phyloP scores from a whole-genome alignment of 2,797 vertebrate species.

The Pogonophryne albipinna region DNA sequence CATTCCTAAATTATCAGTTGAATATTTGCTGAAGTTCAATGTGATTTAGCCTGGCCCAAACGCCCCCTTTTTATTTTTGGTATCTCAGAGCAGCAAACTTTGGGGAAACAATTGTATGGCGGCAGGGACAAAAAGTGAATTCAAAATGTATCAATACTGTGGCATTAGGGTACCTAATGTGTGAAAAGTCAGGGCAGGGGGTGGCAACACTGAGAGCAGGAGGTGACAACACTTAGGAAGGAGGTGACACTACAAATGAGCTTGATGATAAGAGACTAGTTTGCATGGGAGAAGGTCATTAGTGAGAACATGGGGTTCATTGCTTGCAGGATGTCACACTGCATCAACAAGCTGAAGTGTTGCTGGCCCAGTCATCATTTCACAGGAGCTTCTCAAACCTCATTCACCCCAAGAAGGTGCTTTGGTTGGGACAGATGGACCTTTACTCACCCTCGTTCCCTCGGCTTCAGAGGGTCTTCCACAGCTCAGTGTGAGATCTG shows the following conservation, averaged over 20 bases:
- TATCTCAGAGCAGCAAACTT: not conserved
- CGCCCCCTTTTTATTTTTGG: constrained; percentile 6
- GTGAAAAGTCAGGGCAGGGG: constrained; percentile 36
- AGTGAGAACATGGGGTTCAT: constrained; percentile 35
- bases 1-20: constrained; percentile 2
- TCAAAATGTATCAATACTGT: constrained; percentile 18
- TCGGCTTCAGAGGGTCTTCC: constrained; percentile 31
- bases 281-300: constrained; percentile 59
- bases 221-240: constrained; percentile 27
- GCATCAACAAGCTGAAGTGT: constrained; percentile 55
- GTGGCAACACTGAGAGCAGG: not conserved
- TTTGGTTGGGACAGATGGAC: constrained; percentile 67
- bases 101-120: not conserved
- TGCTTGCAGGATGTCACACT: constrained; percentile 64
- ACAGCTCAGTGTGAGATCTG: constrained; percentile 43
- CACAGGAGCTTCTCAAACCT: constrained; percentile 42
- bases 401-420: constrained; percentile 39
- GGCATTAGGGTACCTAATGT: constrained; percentile 44
- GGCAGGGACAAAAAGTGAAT: not conserved
- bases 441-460: constrained; percentile 57
- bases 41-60: not conserved
- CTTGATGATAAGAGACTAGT: constrained; percentile 44
- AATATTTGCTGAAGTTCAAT: constrained; percentile 1
- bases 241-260: constrained; percentile 51
- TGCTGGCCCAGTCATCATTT: constrained; percentile 30